These are phyloP conservation scores for Ctenosaura bakeri DNA, from an alignment of 2,797 vertebrate genomes.

Conservation along the genomic window DNA sequence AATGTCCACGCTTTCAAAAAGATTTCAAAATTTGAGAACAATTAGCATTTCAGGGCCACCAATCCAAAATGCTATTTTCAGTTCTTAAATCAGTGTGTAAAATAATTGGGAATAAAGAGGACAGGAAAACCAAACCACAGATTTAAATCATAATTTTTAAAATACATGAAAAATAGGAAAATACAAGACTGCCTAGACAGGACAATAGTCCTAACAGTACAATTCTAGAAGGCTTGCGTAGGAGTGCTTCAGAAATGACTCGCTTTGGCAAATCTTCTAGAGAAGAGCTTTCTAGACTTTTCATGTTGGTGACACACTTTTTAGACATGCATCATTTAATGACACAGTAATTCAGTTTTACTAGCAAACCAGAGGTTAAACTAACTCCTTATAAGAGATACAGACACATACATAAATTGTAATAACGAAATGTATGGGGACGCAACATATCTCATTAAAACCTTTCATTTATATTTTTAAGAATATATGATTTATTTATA, in stretches of 20 bases:
- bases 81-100: neutral
- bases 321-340: no score
- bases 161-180: neutral
- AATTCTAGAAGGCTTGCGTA: neutral
- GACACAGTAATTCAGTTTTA: no score
- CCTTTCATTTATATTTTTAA: no score
- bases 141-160: neutral
- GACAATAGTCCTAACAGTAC: neutral
- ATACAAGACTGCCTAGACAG: neutral
- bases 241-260: neutral
- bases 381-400: no score
- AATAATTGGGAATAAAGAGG: neutral
- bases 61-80: neutral
- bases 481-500: no score
- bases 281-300: no score
- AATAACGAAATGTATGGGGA: no score
- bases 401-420: no score
- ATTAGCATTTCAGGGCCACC: neutral
- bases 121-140: neutral
- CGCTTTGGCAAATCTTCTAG: neutral
- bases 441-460: no score
- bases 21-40: neutral
- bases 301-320: no score
- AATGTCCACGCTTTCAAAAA: neutral
- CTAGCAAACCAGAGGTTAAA: no score